Evolutionary conservation across 2,113 vertebrate genomes (phyloP), one percentile per base, ranked within the genome.

Genomic region (Plecturocebus donacophilus): DNA sequence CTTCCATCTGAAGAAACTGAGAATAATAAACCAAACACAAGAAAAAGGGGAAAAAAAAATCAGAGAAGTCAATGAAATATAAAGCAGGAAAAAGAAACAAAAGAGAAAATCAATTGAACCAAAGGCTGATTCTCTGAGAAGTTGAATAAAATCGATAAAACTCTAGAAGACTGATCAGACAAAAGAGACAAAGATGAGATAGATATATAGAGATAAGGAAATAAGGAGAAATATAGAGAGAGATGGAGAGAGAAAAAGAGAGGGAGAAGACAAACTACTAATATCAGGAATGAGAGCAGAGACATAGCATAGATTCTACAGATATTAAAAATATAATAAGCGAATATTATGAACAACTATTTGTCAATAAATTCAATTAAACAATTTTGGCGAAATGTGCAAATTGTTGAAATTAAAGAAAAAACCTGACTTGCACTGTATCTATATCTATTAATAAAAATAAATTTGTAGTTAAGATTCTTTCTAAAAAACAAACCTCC

Each of bases 401-500:
- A 79, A 83, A 40, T 12, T 83, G 13, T n/a, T 32, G 82, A 90
- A 52, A 88, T 64, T 83, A 71, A 68, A 61, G 54, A 40, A 20
- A 49, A 94, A 56, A 56, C 19, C n/a, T 86, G 38, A 58, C 42
- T 64, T n/a, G 8, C 25, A 9, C 19, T 79, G 5, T 73, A 47
- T 61, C 35, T 87, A 54, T 73, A 47, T 61, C 35, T 87, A 64
- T 35, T 79, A 90, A 35, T 58, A 75, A 81, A 76, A 90, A 77
- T 83, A 68, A 58, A 25, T 66, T 76, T 87, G 25, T 45, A 32
- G 61, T 73, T 86, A 79, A 89, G 89, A 25, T 42, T 1, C 21
- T 70, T 93, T 32, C 3, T 11, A 17, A 4, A 35, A 40, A 76
- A 49, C 4, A 45, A 47, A 25, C 14, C 12, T 76, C n/a, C 10